These are phyloP conservation scores for Procavia capensis DNA, from an alignment of 2,113 vertebrate species.

Conservation along the genomic window DNA sequence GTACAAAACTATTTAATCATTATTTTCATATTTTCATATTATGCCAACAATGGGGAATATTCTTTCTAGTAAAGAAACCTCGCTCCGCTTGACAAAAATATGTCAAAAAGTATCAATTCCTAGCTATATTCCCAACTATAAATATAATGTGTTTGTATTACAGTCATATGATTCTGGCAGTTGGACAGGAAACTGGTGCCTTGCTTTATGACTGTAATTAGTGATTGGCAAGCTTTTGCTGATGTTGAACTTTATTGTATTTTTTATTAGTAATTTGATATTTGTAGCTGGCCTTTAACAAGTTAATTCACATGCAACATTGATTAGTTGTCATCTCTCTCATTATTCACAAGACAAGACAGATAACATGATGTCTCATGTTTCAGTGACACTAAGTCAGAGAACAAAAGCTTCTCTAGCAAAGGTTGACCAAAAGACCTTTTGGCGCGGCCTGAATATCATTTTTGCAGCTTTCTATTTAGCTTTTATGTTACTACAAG, in stretches of 20 bases:
- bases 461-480: neutral
- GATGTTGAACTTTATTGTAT: constrained; percentile 63
- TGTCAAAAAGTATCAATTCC: neutral
- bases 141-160: constrained; percentile 9
- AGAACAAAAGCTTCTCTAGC: neutral
- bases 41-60: neutral
- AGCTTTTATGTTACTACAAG: neutral
- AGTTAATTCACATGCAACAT: constrained; percentile 64
- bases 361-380: constrained; percentile 37
- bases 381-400: constrained; percentile 46
- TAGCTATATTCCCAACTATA: neutral
- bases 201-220: constrained; percentile 40
- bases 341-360: constrained; percentile 44
- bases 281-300: constrained; percentile 74
- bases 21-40: constrained; percentile 26
- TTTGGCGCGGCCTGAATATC: neutral
- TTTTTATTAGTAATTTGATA: constrained; percentile 72
- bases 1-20: neutral
- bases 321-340: constrained; percentile 71
- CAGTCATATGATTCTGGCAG: neutral
- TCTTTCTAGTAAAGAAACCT: neutral
- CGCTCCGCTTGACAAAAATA: constrained; percentile 24
- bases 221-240: constrained; percentile 45
- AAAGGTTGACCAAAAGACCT: constrained; percentile 24
- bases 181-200: constrained; percentile 8